A percentile compares a stretch with the other conserved stretches of the same genome.
These are phyloP conservation scores for Myotis brandtii DNA, from an alignment of 2,113 vertebrate species.

Conservation along the genomic window DNA sequence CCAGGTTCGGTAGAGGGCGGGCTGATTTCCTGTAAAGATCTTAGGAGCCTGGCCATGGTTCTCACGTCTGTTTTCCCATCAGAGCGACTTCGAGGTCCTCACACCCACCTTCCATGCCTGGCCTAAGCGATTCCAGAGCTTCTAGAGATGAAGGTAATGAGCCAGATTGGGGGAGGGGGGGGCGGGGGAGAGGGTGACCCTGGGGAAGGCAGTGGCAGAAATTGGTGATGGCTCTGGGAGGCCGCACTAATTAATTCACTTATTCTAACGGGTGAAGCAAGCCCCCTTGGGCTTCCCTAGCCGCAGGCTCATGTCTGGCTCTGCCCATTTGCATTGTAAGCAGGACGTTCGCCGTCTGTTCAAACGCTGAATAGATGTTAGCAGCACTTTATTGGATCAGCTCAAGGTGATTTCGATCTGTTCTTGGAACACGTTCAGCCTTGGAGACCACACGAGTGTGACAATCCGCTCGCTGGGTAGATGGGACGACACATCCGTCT, in stretches of 20 bases:
- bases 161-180: neutral
- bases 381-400: slow-evolving; percentile 38
- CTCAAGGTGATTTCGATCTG: slow-evolving; percentile 51
- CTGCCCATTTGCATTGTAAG: neutral
- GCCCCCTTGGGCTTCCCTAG: neutral
- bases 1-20: neutral
- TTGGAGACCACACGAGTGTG: neutral
- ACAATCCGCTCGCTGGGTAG: neutral
- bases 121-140: neutral
- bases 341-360: slow-evolving; percentile 43
- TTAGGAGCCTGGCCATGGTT: neutral
- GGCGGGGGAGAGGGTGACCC: accelerated
- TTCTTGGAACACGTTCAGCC: neutral
- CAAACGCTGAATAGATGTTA: slow-evolving; percentile 49
- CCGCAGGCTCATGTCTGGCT: neutral
- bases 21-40: neutral
- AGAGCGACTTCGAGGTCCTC: neutral
- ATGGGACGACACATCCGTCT: neutral
- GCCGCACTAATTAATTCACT: neutral
- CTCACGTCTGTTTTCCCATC: neutral
- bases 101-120: neutral
- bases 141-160: neutral
- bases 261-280: too few species aligned
- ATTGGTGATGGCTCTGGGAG: neutral
- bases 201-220: neutral